Base-by-base conservation (phyloP, 2,888 invertebrate species). In the Eupithecia pulchellata region DNA sequence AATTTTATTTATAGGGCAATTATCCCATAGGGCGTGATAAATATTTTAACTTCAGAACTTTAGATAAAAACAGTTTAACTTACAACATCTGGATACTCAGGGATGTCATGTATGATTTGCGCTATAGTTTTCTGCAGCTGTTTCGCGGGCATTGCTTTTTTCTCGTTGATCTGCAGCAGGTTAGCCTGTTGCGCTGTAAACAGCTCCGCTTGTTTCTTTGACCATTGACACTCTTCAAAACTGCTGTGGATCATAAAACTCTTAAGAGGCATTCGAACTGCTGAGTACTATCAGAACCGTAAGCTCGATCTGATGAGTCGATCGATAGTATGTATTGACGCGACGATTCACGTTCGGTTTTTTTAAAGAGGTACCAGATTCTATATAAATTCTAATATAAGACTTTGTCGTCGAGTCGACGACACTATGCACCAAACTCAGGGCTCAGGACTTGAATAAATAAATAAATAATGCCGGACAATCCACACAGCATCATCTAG, bases 101-200 rank as follows among this genome's bases (percentile, higher is more conserved):
- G 97, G 89, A 97, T 97, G 75, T 96, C 96, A 82, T 95, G 95
- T 63, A 98, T 94, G 74, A 98, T 95, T 83, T 96, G 96, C 76
- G 95, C 95, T 36, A 98, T 96, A 74, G 96, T 96, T 81, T 95
- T 95, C 84, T 98, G 98, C 72, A 99, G 90, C 79, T 97, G 96
- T 72, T 95, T 95, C 0, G 98, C 97, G 3, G 96, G 91, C 77
- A 98, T 87, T 0, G 98, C 98, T 82, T 96, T 96, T 65, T 95
- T 95, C 84, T 98, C 98, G 88, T 98, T 97, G 60, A 96, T 97
- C 85, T 97, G 97, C 67, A 99, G 87, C 66, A 98, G 92, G 77
- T 96, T 96, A 13, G 97, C 97, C 90, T 98, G 98, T 81, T 98
- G 97, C 0, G 98, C 97, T 69, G 98, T 97, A 83, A 98, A 97